phyloP scores from a whole-genome alignment of 2,113 vertebrate genomes.

The Charadrius vociferus region DNA sequence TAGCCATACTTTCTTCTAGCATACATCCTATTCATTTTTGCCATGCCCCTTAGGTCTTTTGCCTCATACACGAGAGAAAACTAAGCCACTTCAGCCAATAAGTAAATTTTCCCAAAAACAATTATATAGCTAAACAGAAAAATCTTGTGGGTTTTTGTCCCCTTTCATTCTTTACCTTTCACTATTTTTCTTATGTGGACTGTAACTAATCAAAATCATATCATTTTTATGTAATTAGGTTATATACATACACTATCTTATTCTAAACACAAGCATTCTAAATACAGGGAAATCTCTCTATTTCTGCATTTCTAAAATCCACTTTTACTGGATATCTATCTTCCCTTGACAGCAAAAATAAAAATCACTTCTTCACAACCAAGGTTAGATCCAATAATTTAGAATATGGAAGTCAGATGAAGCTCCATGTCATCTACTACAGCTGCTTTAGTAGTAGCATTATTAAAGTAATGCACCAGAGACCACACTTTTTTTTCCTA shows the following conservation, averaged over 20 bases:
- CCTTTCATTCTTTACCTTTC: neutral
- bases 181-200: neutral
- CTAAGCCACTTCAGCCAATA: neutral
- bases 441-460: neutral
- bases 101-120: neutral
- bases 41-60: neutral
- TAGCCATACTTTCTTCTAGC: neutral
- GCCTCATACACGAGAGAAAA: neutral
- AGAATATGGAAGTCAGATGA: neutral
- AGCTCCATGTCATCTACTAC: neutral
- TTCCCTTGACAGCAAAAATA: neutral
- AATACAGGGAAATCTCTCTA: neutral
- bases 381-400: neutral
- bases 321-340: neutral
- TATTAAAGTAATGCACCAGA: neutral
- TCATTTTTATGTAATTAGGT: neutral
- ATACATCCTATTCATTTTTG: neutral
- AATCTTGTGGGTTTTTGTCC: rapidly evolving
- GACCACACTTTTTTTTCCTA: neutral
- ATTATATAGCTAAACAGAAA: neutral
- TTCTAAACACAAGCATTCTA: neutral
- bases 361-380: neutral
- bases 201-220: neutral
- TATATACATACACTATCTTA: neutral
- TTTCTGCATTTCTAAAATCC: neutral